Base-by-base conservation (phyloP, 2,888 invertebrate species). In the Rhagonycha lutea region DNA sequence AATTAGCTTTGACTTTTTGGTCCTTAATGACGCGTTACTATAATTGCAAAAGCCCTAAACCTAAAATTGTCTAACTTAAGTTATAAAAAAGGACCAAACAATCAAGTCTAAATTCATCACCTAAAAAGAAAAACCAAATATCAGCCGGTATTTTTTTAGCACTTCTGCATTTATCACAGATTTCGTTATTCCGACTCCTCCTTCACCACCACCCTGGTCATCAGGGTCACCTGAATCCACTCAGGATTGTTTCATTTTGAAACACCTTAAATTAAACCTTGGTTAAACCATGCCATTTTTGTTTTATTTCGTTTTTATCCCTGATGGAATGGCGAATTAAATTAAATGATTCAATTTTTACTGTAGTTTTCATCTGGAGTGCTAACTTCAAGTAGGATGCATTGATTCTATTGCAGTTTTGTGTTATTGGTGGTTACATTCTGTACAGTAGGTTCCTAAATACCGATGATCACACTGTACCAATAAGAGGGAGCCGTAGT, bases 11-110 rank as follows among this genome's bases (percentile, higher is more conserved):
- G 78, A 74, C 78, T 74, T 65, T 81, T 81, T 77, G 73, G 70
- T 68, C 75, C 80, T 71, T 77, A 47, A 76, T 74, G 78, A 75
- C 79, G 70, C 80, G 74, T 79, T 77, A 78, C 79, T 81, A 78
- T 75, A 74, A 12, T 24, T 65, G 18, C 26, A 65, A 65, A 65
- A 65, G 47, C 47, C 26, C 63, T 65, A 65, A 47, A 24, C 63
- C 63, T 65, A 65, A 65, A 65, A 65, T 65, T 26, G 47, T 47
- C 47, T 47, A 47, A 47, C 63, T 65, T 23, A 23, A 61, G 61
- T 61, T 24, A 10, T 65, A 65, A 69, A 28, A 60, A 78, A 76
- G 76, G 70, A 76, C 76, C 70, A 78, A 78, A 76, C 68, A 78
- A 80, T 75, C 76, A 78, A 77, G 73, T 74, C 78, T 76, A 78